These are phyloP conservation scores for Apostichopus leukothele DNA, from an alignment of 53 echinoderm and acorn worm species.

Conservation along the genomic window DNA sequence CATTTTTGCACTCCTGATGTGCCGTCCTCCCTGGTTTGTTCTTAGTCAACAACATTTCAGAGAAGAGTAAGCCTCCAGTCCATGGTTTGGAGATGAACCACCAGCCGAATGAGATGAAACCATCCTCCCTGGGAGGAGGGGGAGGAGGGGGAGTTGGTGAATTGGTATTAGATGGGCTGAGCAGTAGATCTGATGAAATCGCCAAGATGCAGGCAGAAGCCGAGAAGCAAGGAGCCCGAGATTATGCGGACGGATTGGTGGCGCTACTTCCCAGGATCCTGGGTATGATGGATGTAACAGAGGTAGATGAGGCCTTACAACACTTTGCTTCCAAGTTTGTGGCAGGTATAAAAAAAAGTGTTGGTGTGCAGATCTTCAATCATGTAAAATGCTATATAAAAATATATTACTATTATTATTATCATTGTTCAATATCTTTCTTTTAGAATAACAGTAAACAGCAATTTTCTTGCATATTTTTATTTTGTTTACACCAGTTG, in stretches of 20 bases:
- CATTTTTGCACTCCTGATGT: too few species aligned
- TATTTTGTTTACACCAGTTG: too few species aligned
- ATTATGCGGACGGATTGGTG: constrained; percentile 82
- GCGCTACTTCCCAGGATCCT: constrained; percentile 72
- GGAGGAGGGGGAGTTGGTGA: neutral
- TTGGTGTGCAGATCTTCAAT: neutral
- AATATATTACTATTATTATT: too few species aligned
- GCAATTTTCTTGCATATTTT: too few species aligned
- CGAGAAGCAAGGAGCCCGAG: constrained; percentile 83
- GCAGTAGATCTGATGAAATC: constrained; percentile 35
- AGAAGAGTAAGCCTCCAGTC: neutral
- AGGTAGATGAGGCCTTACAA: constrained; percentile 78
- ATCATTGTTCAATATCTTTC: too few species aligned
- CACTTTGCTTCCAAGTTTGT: constrained; percentile 93
- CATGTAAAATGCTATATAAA: too few species aligned
- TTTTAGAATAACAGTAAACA: too few species aligned
- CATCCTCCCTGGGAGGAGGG: neutral
- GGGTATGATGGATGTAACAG: constrained; percentile 60
- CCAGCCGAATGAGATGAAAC: constrained; percentile 14
- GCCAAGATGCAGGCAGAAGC: constrained; percentile 75
- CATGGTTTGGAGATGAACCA: neutral
- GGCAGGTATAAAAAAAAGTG: constrained; percentile 60
- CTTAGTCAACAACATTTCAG: neutral
- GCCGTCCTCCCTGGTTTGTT: neutral
- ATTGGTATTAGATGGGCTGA: constrained; percentile 4